These are phyloP conservation scores for Petrocephalus sullivani DNA, from an alignment of 2,797 vertebrate species.

Conservation along the genomic window DNA sequence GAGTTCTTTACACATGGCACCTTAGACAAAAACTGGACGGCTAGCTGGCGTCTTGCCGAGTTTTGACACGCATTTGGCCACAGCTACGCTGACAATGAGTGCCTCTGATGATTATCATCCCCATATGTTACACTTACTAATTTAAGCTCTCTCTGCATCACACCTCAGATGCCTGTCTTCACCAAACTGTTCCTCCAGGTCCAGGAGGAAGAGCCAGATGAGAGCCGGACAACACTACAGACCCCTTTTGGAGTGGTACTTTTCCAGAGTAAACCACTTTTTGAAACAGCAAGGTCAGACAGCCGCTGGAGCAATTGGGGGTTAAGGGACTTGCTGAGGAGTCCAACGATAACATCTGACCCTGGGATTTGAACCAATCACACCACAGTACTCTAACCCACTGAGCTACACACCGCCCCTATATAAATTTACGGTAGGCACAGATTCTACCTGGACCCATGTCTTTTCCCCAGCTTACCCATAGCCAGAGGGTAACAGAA, in stretches of 20 bases:
- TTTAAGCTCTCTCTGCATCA: background rate
- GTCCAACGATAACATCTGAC: background rate
- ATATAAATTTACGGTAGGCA: background rate
- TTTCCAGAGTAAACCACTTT: background rate
- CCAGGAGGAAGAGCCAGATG: background rate
- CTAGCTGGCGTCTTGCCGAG: background rate
- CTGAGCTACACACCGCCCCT: background rate
- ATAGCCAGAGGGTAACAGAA: background rate
- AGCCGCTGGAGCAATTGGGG: background rate
- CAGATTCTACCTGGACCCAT: background rate
- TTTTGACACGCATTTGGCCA: background rate
- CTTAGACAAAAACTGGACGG: background rate
- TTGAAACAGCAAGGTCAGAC: background rate
- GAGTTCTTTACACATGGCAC: background rate
- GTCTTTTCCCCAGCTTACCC: background rate
- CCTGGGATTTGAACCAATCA: background rate
- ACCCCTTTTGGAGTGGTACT: background rate
- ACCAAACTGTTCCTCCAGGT: background rate
- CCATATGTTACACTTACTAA: background rate
- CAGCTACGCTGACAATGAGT: background rate
- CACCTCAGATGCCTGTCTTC: background rate
- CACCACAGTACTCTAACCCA: background rate
- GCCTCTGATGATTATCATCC: background rate
- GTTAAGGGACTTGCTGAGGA: background rate
- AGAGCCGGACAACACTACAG: background rate